These are phyloP conservation scores for Metallyticus violacea DNA, from an alignment of 2,888 invertebrate species.

Conservation along the genomic window DNA sequence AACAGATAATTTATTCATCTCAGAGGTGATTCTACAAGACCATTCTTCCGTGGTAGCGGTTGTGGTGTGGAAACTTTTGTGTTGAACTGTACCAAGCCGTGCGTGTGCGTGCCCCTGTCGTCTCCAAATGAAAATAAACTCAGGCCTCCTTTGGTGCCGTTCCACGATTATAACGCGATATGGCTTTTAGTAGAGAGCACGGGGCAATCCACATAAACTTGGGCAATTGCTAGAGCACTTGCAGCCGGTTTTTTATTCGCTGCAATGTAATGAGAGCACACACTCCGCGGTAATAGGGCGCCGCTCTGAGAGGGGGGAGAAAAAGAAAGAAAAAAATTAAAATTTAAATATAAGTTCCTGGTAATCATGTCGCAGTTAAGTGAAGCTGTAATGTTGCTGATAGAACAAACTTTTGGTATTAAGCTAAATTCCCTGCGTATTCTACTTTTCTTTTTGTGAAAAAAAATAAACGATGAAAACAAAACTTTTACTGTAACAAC, in stretches of 20 bases:
- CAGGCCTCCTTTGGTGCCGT: neutral
- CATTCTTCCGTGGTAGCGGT: too few species aligned
- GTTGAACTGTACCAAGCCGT: neutral
- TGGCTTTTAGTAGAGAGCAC: neutral
- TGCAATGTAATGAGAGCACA: neutral
- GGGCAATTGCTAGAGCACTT: neutral
- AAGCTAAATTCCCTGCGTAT: neutral
- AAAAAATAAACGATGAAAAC: neutral
- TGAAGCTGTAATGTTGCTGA: neutral
- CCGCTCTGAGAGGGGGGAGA: neutral
- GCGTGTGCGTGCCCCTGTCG: neutral
- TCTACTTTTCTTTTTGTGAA: neutral
- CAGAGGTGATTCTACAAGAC: too few species aligned
- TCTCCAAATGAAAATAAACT: constrained; percentile 6
- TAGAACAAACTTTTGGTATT: neutral
- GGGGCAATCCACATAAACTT: neutral
- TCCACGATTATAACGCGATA: neutral
- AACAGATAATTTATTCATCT: too few species aligned
- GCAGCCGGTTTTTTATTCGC: neutral
- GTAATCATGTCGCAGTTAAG: neutral
- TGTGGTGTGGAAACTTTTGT: neutral
- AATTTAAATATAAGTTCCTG: neutral
- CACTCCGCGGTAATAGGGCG: too few species aligned
- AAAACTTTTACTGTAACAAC: neutral
- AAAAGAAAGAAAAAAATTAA: neutral